phyloP scores from a whole-genome alignment of 2,797 vertebrate species.

The Enteromius trimaculatus region DNA sequence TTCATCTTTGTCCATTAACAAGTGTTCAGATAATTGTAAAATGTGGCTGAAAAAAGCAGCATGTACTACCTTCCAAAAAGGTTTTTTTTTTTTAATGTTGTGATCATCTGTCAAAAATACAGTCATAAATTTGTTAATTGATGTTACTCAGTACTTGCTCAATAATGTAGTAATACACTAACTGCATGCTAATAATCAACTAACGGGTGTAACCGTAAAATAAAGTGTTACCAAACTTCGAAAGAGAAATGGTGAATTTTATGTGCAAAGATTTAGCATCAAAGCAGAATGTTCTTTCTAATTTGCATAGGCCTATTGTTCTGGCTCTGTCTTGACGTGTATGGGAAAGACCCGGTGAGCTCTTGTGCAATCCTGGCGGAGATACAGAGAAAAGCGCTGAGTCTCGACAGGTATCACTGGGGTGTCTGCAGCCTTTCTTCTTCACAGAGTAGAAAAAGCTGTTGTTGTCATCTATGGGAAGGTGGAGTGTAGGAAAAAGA shows the following conservation, averaged over 20 bases:
- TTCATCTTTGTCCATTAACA: neutral
- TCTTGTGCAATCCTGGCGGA: conserved; percentile 19
- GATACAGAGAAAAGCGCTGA: conserved; percentile 21
- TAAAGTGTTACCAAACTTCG: neutral
- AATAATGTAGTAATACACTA: neutral
- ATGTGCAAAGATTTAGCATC: neutral
- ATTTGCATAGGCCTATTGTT: neutral
- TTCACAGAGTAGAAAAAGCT: conserved; percentile 7
- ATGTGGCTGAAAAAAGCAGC: no score
- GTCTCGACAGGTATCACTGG: conserved; percentile 43
- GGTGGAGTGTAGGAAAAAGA: conserved; percentile 72
- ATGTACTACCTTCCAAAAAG: no score
- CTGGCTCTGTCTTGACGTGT: neutral
- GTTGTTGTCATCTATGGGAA: conserved; percentile 50
- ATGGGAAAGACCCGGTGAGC: conserved; percentile 6
- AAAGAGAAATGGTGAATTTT: neutral
- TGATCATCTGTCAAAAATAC: neutral
- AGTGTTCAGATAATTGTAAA: neutral
- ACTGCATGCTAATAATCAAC: neutral
- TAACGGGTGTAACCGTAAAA: no score
- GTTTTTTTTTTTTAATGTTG: no score
- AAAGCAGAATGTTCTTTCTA: neutral
- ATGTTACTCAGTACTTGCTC: neutral
- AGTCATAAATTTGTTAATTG: neutral
- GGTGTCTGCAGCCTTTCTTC: conserved; percentile 30